These are phyloP conservation scores for Amazona guildingii DNA, from an alignment of 2,113 vertebrate genomes.

Conservation along the genomic window DNA sequence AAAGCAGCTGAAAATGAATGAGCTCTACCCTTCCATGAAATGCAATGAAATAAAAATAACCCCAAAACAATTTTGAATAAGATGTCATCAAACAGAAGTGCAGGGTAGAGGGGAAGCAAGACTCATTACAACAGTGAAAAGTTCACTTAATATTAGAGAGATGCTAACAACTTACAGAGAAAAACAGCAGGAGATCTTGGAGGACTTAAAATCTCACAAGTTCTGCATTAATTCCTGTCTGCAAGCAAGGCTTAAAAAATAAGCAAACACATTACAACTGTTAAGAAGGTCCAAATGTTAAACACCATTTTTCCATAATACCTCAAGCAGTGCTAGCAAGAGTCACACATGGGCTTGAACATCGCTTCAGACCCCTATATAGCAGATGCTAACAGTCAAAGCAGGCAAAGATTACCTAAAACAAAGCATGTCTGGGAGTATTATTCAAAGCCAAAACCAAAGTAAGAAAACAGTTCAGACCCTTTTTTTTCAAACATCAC, in stretches of 20 bases:
- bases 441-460: conserved; percentile 31
- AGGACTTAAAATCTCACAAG: background rate
- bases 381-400: background rate
- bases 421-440: background rate
- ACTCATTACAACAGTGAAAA: background rate
- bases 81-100: background rate
- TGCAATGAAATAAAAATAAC: background rate
- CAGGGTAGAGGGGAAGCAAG: background rate
- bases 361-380: background rate
- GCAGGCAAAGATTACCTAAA: background rate
- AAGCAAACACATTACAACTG: background rate
- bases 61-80: background rate
- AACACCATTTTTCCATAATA: background rate
- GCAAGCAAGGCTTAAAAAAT: background rate
- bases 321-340: fast-evolving
- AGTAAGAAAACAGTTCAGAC: background rate
- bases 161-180: conserved; percentile 9
- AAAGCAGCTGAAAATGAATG: background rate
- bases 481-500: background rate
- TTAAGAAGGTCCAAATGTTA: background rate
- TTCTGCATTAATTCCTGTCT: background rate
- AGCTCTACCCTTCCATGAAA: background rate
- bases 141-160: conserved; percentile 29
- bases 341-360: fast-evolving
- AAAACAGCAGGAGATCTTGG: conserved; percentile 35